Evolutionary conservation across 2,113 vertebrate genomes (phyloP), one percentile per base, ranked within the genome.

Genomic region (Ochotona curzoniae): DNA sequence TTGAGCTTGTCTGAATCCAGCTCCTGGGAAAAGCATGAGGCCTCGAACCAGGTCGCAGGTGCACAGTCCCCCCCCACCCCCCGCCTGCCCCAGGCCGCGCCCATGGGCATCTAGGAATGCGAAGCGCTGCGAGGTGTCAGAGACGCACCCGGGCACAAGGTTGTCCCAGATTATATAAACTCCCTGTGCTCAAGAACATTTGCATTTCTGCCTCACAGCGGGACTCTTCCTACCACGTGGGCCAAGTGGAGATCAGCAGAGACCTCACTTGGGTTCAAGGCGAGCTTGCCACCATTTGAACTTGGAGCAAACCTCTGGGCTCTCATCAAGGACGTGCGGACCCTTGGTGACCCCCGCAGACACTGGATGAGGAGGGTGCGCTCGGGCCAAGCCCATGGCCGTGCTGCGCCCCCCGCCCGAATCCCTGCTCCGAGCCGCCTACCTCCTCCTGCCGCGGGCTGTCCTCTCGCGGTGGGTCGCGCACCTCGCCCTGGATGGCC

Each of bases 401-500:
- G 54, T 14, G 18, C 54, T 18, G 14, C 54, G 14, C 3, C 54
- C 21, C 28, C 32, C 54, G 30, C 44, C 11, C 7, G 14, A 11
- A 20, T 11, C 44, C 88, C 44, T 1, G 49, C 0, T 10, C 63
- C 60, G 76, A 0, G 83, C 2, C 2, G 0, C 38, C 1, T 94
- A 95, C 94, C 95, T 44, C 38, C 38, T 44, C 38, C 38, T 94
- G 96, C 95, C 87, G 12, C 3, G 20, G 96, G 32, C 90, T 83
- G 28, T 96, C 87, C 6, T 97, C 82, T 60, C 1, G 78, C n/a
- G 64, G 60, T 5, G 64, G 82, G n/a, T 47, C 23, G 25, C 64
- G 79, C 85, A 91, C 89, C 38, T 44, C 38, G 88, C 99, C 99
- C 91, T 94, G 96, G 93, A 98, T 90, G 25, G 98, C 97, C 93